Percentiles rank a stretch among this genome's conserved stretches.
phyloP scores from a whole-genome alignment of 1,140 invertebrate species.

The Spodoptera litura region DNA sequence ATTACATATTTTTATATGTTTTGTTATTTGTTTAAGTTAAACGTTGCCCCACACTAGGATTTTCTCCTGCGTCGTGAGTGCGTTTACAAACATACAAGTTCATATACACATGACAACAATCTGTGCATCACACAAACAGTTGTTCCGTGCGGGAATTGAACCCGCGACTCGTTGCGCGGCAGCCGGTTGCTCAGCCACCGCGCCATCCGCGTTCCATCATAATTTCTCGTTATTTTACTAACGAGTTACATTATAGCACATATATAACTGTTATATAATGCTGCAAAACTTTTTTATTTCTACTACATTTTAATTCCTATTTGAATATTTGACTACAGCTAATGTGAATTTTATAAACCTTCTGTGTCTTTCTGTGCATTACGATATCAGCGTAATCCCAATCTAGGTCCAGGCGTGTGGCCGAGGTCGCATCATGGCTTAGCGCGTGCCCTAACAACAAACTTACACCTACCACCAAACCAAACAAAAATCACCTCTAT shows the following conservation, averaged over 20 bases:
- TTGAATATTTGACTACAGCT: not conserved
- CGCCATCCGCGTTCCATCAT: not conserved
- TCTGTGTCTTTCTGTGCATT: not conserved
- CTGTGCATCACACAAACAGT: too few species aligned
- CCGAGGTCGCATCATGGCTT: slow-evolving; percentile 38
- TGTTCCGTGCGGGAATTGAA: too few species aligned
- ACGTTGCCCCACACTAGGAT: too few species aligned
- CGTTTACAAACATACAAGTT: too few species aligned
- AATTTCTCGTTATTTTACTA: slow-evolving; percentile 36
- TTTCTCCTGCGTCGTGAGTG: too few species aligned
- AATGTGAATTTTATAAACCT: not conserved
- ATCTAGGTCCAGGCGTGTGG: slow-evolving; percentile 36
- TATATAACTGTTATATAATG: slow-evolving; percentile 38
- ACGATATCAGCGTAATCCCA: slow-evolving; percentile 32
- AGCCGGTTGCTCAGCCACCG: too few species aligned
- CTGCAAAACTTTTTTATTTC: slow-evolving; percentile 9
- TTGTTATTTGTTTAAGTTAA: too few species aligned
- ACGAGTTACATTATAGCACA: slow-evolving; percentile 26
- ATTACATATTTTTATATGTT: too few species aligned
- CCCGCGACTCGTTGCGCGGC: too few species aligned
- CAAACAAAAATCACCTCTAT: slow-evolving; percentile 30
- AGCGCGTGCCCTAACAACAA: slow-evolving; percentile 41
- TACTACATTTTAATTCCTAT: not conserved
- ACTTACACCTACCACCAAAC: not conserved
- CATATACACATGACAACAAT: too few species aligned